phyloP scores from a whole-genome alignment of 2,888 invertebrate genomes.

The Zygothrica quintamaculata region DNA sequence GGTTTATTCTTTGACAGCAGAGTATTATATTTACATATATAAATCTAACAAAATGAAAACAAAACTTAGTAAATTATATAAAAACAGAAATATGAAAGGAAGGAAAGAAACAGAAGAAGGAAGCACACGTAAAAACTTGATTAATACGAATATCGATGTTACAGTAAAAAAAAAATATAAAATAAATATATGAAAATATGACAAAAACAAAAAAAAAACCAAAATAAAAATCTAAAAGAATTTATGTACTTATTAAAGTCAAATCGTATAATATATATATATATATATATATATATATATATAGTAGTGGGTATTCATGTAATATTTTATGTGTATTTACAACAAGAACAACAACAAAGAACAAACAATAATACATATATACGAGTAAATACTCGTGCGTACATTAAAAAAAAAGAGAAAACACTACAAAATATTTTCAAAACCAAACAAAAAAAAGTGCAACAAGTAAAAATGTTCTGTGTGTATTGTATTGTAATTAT shows the following conservation, averaged over 20 bases:
- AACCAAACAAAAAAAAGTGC: no score
- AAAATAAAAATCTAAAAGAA: slow-evolving; percentile 26
- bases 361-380: neutral
- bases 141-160: slow-evolving; percentile 8
- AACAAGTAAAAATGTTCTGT: slow-evolving; percentile 10
- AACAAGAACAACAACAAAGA: slow-evolving; percentile 1
- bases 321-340: slow-evolving; percentile 34
- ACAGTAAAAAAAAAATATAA: neutral
- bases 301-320: slow-evolving; percentile 26
- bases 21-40: slow-evolving; percentile 8
- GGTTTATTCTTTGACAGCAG: slow-evolving; percentile 12
- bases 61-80: no score
- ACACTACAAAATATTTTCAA: neutral
- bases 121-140: slow-evolving; percentile 8
- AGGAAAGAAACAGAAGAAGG: no score
- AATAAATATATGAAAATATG: slow-evolving; percentile 5
- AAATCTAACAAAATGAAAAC: neutral
- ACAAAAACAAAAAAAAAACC: slow-evolving; percentile 6
- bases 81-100: no score
- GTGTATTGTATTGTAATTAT: slow-evolving; percentile 31
- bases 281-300: no score
- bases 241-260: slow-evolving; percentile 43
- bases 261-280: slow-evolving; percentile 19
- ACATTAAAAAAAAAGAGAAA: slow-evolving; percentile 21
- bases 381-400: neutral